Base-by-base conservation (phyloP, 2,888 invertebrate genomes). In the Aphodius sticticus region DNA sequence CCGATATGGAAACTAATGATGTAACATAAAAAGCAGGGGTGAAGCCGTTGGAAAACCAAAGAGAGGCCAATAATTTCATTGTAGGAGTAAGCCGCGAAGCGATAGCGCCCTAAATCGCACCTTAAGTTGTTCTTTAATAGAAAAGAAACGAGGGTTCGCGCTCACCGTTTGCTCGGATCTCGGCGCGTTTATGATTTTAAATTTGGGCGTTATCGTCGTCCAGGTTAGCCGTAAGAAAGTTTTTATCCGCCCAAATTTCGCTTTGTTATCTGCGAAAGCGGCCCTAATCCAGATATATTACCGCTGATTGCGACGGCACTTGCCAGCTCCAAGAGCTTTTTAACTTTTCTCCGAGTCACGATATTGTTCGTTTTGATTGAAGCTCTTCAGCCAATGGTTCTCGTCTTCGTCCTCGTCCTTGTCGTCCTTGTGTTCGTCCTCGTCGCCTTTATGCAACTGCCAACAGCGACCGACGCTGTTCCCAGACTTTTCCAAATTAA, bases 121-220 rank as follows among this genome's bases (percentile, higher is more conserved):
- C 74, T 74, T 74, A 74, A 74, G 74, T 74, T 37, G 74, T n/a
- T n/a, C 74, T 74, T 74, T 74, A 74, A 74, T 74, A 74, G 74
- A 74, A 74, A 74, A 74, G 37, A 37, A 74, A 74, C 74, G 74
- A 37, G n/a, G 74, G 37, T 35, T 74, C 37, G n/a, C 16, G 74
- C 74, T 37, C 26, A 37, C 37, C 37, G 35, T 37, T 35, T 2
- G 7, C 35, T 7, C 74, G 36, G 35, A 35, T 35, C 36, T 35
- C 7, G 37, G 26, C n/a, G 26, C 74, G 74, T 36, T 74, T 74
- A 74, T 74, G 74, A 74, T 74, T 74, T 74, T 37, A 74, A 74
- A 74, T 74, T 74, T 74, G 74, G 74, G 35, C 36, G 74, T 36
- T 74, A 74, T 36, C 74, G 36, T n/a, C 74, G 36, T 16, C 74